These are phyloP conservation scores for Sakesphorus luctuosus DNA, from an alignment of 2,113 vertebrate species.

Conservation along the genomic window DNA sequence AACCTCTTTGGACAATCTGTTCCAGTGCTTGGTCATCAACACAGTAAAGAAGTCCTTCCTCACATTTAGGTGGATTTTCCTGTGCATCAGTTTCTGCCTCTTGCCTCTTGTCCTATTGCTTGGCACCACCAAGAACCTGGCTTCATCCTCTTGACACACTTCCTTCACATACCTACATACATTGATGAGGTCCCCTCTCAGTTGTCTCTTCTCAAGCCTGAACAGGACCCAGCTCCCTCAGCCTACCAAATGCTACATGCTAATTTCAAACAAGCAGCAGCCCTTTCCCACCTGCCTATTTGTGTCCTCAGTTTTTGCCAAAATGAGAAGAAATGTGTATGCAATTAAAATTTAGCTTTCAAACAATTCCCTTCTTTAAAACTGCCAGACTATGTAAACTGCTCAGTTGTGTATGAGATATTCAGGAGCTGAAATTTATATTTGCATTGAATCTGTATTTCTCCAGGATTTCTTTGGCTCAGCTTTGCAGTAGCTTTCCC, in stretches of 20 bases:
- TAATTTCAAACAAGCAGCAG: neutral
- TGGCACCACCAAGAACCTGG: neutral
- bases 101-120: neutral
- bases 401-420: neutral
- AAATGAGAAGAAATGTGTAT: neutral
- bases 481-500: neutral
- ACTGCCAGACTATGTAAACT: neutral
- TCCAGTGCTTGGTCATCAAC: neutral
- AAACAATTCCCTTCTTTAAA: neutral
- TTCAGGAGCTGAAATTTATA: neutral
- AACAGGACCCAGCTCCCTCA: neutral
- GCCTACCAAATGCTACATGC: neutral
- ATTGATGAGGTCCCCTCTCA: neutral
- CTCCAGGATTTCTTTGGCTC: neutral
- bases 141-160: neutral
- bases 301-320: neutral
- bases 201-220: fast-evolving
- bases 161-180: too few relatives aligned
- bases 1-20: neutral
- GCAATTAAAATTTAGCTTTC: neutral
- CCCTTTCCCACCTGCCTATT: neutral
- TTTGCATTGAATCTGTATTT: neutral
- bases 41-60: neutral
- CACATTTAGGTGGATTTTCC: neutral
- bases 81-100: neutral